phyloP scores from a whole-genome alignment of 2,113 vertebrate genomes.

The Clarias magur region DNA sequence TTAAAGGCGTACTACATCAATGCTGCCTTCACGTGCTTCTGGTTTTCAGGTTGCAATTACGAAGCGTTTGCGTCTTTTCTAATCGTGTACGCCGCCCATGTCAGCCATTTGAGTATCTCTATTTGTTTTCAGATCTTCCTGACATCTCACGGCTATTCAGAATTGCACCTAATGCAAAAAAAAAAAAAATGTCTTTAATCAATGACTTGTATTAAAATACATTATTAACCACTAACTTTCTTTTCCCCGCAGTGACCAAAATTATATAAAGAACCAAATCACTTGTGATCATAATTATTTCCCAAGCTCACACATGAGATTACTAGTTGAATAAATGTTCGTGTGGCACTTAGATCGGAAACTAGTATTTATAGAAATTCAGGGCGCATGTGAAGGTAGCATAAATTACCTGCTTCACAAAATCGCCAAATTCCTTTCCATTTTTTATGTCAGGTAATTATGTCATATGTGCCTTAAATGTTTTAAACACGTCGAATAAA shows the following conservation, averaged over 20 bases:
- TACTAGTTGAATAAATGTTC: not conserved
- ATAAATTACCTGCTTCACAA: not conserved
- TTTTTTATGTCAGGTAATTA: not conserved
- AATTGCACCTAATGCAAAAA: not conserved
- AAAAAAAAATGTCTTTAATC: not conserved
- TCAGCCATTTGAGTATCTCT: not conserved
- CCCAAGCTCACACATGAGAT: not conserved
- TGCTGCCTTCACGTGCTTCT: not conserved
- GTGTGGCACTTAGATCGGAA: not conserved
- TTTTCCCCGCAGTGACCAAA: not conserved
- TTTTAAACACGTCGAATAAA: not conserved
- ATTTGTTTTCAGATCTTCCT: not conserved
- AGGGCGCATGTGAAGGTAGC: not conserved
- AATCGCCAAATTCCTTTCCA: not conserved
- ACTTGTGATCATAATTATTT: too few species aligned
- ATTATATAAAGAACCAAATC: not conserved
- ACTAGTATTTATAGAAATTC: not conserved
- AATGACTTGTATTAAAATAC: not conserved
- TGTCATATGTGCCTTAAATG: not conserved
- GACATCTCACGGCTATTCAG: not conserved
- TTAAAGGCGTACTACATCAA: not conserved
- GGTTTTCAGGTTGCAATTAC: not conserved
- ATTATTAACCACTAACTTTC: not conserved
- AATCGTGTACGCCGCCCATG: too few species aligned
- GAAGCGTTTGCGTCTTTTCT: not conserved